These are phyloP conservation scores for Stictonetta naevosa DNA, from an alignment of 2,113 vertebrate species.

Conservation along the genomic window DNA sequence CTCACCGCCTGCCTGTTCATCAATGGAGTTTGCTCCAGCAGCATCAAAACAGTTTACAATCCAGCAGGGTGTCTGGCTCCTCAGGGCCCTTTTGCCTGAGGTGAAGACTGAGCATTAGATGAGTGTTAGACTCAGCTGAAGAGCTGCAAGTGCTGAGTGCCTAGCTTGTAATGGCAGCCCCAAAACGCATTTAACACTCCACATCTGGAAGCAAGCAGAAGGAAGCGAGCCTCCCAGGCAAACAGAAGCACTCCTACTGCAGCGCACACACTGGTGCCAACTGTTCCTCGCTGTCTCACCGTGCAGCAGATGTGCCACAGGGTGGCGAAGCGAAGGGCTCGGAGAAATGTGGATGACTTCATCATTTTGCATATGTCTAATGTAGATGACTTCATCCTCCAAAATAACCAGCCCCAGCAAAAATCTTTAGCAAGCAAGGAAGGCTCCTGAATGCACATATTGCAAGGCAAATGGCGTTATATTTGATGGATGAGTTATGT, in stretches of 20 bases:
- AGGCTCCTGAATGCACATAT: background rate
- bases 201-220: background rate
- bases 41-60: background rate
- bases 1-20: fast-evolving
- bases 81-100: background rate
- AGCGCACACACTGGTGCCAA: background rate
- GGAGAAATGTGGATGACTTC: background rate
- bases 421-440: background rate
- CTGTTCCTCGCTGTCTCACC: background rate
- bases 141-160: background rate
- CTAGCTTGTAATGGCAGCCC: background rate
- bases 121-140: background rate
- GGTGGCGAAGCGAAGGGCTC: background rate
- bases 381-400: background rate
- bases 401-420: background rate
- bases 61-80: background rate
- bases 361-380: background rate
- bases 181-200: background rate
- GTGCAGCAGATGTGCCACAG: background rate
- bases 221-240: background rate
- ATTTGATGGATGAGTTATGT: background rate
- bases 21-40: background rate
- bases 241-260: background rate
- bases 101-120: background rate
- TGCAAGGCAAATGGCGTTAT: background rate